Percentiles rank a stretch among this genome's conserved stretches.
Conservation (phyloP, 2,113 vertebrate species). For the Cyprichromis sp. region DNA sequence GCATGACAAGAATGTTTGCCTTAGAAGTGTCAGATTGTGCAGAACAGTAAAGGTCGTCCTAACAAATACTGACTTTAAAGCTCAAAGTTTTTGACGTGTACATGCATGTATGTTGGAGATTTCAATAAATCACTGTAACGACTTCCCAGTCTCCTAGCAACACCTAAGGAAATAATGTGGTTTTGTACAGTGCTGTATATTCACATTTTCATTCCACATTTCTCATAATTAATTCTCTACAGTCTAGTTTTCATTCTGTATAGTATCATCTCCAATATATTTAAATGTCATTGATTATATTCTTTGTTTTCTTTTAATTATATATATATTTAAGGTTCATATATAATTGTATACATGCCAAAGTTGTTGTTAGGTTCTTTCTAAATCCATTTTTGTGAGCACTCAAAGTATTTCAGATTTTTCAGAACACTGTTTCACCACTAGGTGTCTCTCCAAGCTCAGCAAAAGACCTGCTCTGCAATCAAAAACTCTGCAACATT, state of each 20-base stretch:
- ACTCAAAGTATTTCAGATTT: background rate
- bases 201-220: background rate
- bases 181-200: background rate
- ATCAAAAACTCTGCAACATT: background rate
- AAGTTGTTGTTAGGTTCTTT: background rate
- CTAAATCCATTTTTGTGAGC: background rate
- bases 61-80: background rate
- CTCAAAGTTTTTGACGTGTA: background rate
- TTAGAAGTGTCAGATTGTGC: rapidly evolving
- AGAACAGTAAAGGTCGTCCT: background rate
- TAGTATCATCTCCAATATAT: background rate
- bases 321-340: background rate
- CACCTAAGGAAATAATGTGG: background rate
- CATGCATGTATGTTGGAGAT: background rate
- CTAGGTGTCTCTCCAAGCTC: slow-evolving; percentile 22
- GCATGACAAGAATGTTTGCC: background rate
- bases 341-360: background rate
- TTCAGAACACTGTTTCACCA: background rate
- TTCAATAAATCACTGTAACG: background rate
- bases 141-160: background rate
- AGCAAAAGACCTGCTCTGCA: background rate
- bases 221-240: background rate
- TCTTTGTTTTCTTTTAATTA: background rate
- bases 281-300: background rate
- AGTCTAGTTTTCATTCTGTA: background rate